Evolutionary conservation across 2,888 invertebrate genomes (phyloP).

Genomic region (Galeruca laticollis): DNA sequence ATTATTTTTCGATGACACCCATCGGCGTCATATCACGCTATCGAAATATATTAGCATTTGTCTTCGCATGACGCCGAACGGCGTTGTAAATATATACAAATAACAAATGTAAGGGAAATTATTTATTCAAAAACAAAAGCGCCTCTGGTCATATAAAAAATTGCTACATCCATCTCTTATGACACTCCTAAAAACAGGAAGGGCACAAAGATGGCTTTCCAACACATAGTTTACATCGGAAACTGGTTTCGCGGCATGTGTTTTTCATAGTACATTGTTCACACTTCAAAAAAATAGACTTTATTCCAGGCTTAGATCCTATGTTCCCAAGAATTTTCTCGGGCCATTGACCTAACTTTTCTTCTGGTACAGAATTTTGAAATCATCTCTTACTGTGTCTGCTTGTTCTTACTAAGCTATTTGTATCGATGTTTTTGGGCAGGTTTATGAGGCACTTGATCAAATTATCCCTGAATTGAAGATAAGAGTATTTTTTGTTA

Average conservation of each 20-base stretch:
- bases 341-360: slow-evolving; percentile 34
- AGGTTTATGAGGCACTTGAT: slow-evolving; percentile 24
- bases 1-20: background rate
- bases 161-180: too few relatives aligned
- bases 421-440: slow-evolving; percentile 20
- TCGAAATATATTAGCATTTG: slow-evolving; percentile 18
- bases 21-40: slow-evolving; percentile 15
- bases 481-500: too few relatives aligned
- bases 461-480: slow-evolving; percentile 35
- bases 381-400: slow-evolving; percentile 15
- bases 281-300: slow-evolving; percentile 7
- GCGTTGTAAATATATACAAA: slow-evolving; percentile 13
- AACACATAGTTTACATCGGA: slow-evolving; percentile 29
- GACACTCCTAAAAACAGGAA: slow-evolving; percentile 12
- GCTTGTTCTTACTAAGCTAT: slow-evolving; percentile 25
- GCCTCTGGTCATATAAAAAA: too few relatives aligned
- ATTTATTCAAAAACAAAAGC: slow-evolving; percentile 1
- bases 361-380: too few relatives aligned
- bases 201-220: slow-evolving; percentile 25
- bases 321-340: slow-evolving; percentile 38
- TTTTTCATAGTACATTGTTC: slow-evolving; percentile 28
- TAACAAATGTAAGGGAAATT: background rate
- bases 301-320: slow-evolving; percentile 23
- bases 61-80: too few relatives aligned
- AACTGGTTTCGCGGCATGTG: slow-evolving; percentile 22